A percentile compares a stretch with the other conserved stretches of the same genome.
These are phyloP conservation scores for Calonectris borealis DNA, from an alignment of 2,113 vertebrate genomes.

Conservation along the genomic window DNA sequence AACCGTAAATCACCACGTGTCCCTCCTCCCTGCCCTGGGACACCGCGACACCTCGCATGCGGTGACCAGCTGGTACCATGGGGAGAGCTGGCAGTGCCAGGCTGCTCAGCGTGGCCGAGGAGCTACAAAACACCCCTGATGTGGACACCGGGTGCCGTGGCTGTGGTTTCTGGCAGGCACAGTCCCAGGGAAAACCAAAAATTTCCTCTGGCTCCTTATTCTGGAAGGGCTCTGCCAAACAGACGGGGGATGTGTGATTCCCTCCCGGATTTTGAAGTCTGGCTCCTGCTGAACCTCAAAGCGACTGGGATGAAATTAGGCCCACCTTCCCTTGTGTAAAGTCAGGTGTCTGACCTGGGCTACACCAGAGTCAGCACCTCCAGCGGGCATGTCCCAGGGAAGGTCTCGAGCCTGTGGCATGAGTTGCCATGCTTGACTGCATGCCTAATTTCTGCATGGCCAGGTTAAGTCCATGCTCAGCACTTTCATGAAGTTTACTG, in stretches of 20 bases:
- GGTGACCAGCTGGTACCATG: background rate
- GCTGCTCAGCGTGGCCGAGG: background rate
- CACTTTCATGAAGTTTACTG: background rate
- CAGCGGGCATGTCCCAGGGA: background rate
- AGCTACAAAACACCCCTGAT: background rate
- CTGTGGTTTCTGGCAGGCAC: background rate
- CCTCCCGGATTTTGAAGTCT: background rate
- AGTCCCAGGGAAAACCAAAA: background rate
- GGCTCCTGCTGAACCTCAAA: background rate
- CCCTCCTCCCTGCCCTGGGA: background rate
- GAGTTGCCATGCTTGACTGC: background rate
- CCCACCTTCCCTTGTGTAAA: background rate
- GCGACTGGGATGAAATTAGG: background rate
- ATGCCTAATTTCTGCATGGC: background rate
- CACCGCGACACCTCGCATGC: accelerated
- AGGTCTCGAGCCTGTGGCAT: background rate
- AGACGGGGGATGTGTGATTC: background rate
- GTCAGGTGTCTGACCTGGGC: background rate
- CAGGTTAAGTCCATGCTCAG: background rate
- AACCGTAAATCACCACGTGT: background rate
- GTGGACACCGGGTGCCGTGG: accelerated
- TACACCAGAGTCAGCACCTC: background rate
- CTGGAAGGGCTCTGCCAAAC: background rate
- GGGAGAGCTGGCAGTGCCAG: background rate
- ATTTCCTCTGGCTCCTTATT: background rate